Evolutionary conservation across 2,888 invertebrate genomes (phyloP), one percentile per base, ranked within the genome.

Genomic region (Bugulina stolonifera): DNA sequence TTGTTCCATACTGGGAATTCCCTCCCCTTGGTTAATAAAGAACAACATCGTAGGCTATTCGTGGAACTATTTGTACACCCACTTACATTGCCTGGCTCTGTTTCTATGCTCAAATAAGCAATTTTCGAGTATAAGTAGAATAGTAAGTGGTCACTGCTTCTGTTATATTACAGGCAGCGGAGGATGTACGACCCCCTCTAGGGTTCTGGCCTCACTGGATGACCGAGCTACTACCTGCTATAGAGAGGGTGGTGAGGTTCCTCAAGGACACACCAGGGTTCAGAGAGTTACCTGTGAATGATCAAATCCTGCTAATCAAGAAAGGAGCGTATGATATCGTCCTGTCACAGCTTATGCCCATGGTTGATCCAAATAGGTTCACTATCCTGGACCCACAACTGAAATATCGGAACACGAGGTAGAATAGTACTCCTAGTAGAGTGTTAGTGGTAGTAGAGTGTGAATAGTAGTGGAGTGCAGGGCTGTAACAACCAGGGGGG

Each of bases 241-340:
- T 84, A 57, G 82, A 81, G 23, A 76, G 80, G 35, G 82, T 82
- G 34, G 83, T 84, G 69, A 79, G 78, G 73, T 84, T 84, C 77
- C 81, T 82, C 75, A 84, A 84, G 72, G 78, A 80, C 72, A 76
- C 84, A 69, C 82, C 83, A 69, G 83, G 83, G 14, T 84, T 84
- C 75, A 72, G 75, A 27, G 81, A 82, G 75, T 77, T 83, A 58
- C 75, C 77, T 10, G 80, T 81, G 72, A 81, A 82, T 5, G 83
- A 84, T 75, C 84, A 84, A 78, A 83, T 84, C n/a, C 75, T 77
- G 25, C 76, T 84, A 73, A 82, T 84, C 72, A 84, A 83, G 76
- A 81, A 83, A 73, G 83, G 84, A 1, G 80, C 82, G 14, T 84
- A 83, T 78, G 84, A 84, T 75, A 80, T 83, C 3, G 77, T 83